These are phyloP conservation scores for Platysternon megacephalum DNA, from an alignment of 2,113 vertebrate genomes.

Conservation along the genomic window DNA sequence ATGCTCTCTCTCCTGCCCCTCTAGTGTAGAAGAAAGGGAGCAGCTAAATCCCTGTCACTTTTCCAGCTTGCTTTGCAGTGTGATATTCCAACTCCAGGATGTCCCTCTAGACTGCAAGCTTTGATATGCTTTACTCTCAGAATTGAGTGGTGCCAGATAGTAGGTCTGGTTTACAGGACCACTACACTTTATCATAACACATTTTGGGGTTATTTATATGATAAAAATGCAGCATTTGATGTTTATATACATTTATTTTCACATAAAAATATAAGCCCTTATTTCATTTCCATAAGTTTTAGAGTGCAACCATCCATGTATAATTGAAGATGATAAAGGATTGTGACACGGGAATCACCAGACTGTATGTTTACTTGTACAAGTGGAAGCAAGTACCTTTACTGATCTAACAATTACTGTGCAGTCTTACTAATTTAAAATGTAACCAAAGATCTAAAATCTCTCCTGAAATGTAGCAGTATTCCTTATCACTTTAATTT, in stretches of 20 bases:
- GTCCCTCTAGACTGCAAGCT: background rate
- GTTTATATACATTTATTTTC: background rate
- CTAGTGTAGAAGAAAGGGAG: background rate
- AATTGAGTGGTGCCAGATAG: background rate
- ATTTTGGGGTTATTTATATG: background rate
- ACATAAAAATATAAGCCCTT: accelerated
- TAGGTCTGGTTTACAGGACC: background rate
- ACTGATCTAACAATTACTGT: background rate
- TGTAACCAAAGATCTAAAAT: background rate
- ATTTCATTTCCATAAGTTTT: background rate
- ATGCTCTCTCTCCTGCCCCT: background rate
- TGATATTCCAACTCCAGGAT: background rate
- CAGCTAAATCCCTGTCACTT: background rate
- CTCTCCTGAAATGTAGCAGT: background rate
- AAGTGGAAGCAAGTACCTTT: background rate
- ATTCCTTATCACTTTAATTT: background rate
- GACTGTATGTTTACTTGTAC: background rate
- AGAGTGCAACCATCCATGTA: background rate
- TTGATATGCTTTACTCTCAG: background rate
- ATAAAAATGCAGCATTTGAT: background rate
- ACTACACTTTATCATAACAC: background rate
- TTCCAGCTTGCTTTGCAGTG: background rate
- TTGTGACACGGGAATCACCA: background rate
- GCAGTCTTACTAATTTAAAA: background rate
- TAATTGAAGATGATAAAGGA: background rate